Base-by-base conservation (phyloP, 2,113 vertebrate species). In the Tachysurus vachellii region DNA sequence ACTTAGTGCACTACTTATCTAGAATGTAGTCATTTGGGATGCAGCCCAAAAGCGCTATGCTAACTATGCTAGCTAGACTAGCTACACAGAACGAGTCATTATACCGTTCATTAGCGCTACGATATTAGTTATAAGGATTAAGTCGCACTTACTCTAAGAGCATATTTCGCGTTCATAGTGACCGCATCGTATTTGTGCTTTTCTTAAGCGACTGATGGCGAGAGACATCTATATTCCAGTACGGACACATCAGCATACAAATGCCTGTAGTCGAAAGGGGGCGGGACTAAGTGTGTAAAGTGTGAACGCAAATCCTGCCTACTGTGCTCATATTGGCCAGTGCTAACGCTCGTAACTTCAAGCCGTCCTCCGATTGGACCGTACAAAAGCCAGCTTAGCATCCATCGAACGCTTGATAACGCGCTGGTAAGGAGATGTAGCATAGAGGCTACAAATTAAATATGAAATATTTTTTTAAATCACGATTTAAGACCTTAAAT, bases 231-330 rank as follows among this genome's bases (percentile, higher is more conserved):
- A 56, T 28, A 62, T 54, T 44, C 54, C 81, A 16, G 31, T 2
- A 42, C 81, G 14, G 81, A 87, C 86, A 83, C 86, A 64, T 87
- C 86, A 83, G 57, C 86, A 84, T 64, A 83, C 59, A 77, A 75
- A 68, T 66, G 53, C 82, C 86, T 87, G 80, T 42, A 83, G 70
- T 31, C 50, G 31, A 31, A 6, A 21, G n/a, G 77, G 76, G 83
- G 83, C 31, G 54, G 83, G 70, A 54, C 44, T 80, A 81, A 23
- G 1, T 1, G 28, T 7, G 56, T 26, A 17, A 81, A 61, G 57
- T 19, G 4, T 61, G 56, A 80, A 80, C 7, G 21, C 56, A 47
- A 50, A 54, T 50, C 57, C 66, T 68, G 42, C 53, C 83, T 59
- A 2, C 70, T 59, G 23, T 3, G 12, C 31, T 17, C 2, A 12